Percentiles rank a stretch among this genome's conserved stretches.
phyloP scores from a whole-genome alignment of 2,888 invertebrate genomes.

The Callyntrura guangdongensis region DNA sequence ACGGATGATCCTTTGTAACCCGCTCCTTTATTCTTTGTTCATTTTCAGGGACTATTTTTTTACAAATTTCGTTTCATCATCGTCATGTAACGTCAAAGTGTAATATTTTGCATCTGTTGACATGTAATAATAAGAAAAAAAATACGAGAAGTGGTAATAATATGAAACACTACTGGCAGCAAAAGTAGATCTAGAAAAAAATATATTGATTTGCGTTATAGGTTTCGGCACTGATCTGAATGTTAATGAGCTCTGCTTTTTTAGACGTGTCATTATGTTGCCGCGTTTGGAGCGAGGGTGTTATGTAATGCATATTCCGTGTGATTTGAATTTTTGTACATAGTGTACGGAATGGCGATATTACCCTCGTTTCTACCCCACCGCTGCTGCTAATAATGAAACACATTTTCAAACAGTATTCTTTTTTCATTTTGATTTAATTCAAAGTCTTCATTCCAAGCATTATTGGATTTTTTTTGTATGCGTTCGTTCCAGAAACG shows the following conservation, averaged over 20 bases:
- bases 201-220: conserved; percentile 65
- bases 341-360: background rate
- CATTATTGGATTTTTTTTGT: background rate
- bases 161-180: background rate
- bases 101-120: conserved; percentile 73
- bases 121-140: conserved; percentile 42
- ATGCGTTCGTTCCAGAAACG: conserved; percentile 13
- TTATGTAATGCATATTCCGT: background rate
- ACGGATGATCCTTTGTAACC: conserved; percentile 26
- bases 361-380: conserved; percentile 6
- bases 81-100: background rate
- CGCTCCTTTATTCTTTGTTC: conserved; percentile 4
- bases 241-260: conserved; percentile 62
- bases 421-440: background rate
- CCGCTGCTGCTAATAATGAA: conserved; percentile 3
- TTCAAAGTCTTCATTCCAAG: background rate
- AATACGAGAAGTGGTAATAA: conserved; percentile 12
- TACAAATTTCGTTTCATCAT: conserved; percentile 26
- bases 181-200: background rate
- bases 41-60: background rate
- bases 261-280: background rate
- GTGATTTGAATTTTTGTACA: conserved; percentile 36
- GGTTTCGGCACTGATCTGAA: conserved; percentile 60
- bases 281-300: background rate
- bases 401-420: background rate